A percentile compares a stretch with the other conserved stretches of the same genome.
Conservation (phyloP, 30 jellyfish, hydroid and myxozoan species). For the Turritopsis rubra region DNA sequence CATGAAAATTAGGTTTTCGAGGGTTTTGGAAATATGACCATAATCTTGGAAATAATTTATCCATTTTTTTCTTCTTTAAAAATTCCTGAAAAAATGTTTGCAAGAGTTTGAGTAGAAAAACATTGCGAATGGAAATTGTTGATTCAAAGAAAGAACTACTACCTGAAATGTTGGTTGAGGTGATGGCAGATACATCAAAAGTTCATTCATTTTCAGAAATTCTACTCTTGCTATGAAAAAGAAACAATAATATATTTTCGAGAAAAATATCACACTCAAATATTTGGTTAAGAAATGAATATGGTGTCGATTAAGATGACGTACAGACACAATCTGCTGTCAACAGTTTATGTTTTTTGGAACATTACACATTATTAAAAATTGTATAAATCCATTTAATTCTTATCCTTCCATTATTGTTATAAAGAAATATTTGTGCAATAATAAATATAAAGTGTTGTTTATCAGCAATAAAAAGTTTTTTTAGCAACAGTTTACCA, state of each 20-base stretch:
- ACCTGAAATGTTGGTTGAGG: constrained; percentile 17
- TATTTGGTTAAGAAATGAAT: not conserved
- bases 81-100: not conserved
- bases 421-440: no score
- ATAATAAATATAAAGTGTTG: not conserved
- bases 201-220: constrained; percentile 8
- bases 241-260: no score
- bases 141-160: not conserved
- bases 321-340: no score
- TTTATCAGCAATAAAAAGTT: not conserved
- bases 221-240: constrained; percentile 6
- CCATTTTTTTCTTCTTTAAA: constrained; percentile 11
- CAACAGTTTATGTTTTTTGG: no score
- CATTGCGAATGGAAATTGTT: not conserved
- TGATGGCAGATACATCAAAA: not conserved
- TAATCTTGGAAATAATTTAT: constrained; percentile 11
- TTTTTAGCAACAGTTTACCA: not conserved
- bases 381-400: not conserved
- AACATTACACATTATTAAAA: no score
- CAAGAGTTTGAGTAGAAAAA: no score
- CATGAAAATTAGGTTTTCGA: not conserved
- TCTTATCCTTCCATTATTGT: not conserved
- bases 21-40: constrained; percentile 8
- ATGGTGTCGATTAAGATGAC: not conserved
- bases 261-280: no score